Evolutionary conservation across 2,888 invertebrate species (phyloP), one percentile per base, ranked within the genome.

Genomic region (Myathropa florea): DNA sequence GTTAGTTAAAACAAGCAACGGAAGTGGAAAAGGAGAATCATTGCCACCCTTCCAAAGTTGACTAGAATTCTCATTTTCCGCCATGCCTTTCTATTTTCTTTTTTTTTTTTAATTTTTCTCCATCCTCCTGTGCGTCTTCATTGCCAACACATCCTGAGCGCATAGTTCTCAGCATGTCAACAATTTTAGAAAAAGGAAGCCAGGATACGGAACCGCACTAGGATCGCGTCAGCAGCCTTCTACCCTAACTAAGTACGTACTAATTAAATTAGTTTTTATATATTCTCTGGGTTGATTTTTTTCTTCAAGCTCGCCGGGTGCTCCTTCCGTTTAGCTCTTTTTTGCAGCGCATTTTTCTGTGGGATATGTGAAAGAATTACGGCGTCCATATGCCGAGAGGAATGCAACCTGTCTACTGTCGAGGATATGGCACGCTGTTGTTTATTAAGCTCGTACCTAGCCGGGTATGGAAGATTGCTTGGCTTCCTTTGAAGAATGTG

Each of bases 201-300:
- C 78, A 70, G 67, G 60, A 46, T 21, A 36, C 57, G 24, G 71
- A 26, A 33, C 33, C 12, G 55, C 10, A 39, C 39, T 60, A 71
- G 60, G 18, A 60, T 10, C 26, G 53, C 33, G 53, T 39, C 39
- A 60, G 60, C 28, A 67, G 72, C 18, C n/a, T 10, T 61, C 24
- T 60, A 12, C 36, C 24, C 70, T 36, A 36, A 65, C 65, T 80
- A 67, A 60, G 60, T 61, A 67, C 61, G 55, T 67, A 81, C 68
- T 81, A 82, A 82, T 82, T 82, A 76, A 82, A 82, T 82, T 70
- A 70, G 64, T 82, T 82, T 82, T 76, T 76, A 68, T 63, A 63
- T 70, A 63, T 64, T 70, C 28, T 28, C 36, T 10, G 73, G 10
- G n/a, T 60, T 6, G 12, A 18, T 55, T 36, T 64, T 59, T 28